Percentiles rank a stretch among this genome's conserved stretches.
Conservation (phyloP, 2,113 vertebrate genomes). For the Apteryx owenii region DNA sequence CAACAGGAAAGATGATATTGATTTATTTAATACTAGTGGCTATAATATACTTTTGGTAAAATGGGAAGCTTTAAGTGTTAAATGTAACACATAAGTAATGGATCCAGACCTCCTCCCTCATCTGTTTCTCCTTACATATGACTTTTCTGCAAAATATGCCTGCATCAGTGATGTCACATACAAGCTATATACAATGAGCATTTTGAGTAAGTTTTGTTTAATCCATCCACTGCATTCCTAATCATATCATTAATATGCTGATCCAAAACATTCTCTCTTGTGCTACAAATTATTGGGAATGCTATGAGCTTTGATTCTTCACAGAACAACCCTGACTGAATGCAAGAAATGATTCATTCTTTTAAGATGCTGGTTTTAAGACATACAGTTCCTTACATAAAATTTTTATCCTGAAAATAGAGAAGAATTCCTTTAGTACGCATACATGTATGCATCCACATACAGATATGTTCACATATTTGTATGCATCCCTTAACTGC, state of each 20-base stretch:
- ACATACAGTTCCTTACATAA: neutral
- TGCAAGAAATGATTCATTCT: neutral
- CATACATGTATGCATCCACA: too few species aligned
- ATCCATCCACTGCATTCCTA: neutral
- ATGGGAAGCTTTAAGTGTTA: neutral
- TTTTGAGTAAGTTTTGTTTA: neutral
- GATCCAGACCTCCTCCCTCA: neutral
- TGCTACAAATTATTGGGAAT: neutral
- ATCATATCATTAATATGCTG: neutral
- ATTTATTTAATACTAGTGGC: neutral
- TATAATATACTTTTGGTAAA: neutral
- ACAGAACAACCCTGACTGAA: neutral
- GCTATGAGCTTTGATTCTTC: neutral
- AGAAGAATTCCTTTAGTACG: neutral
- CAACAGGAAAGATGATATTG: neutral
- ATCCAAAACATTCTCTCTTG: neutral
- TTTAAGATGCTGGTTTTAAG: neutral
- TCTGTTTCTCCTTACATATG: neutral
- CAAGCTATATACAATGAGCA: neutral
- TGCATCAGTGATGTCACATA: rapidly evolving
- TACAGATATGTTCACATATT: too few species aligned
- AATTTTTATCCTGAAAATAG: neutral
- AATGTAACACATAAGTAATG: neutral
- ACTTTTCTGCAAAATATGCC: neutral
- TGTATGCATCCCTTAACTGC: neutral